Evolutionary conservation across 2,797 vertebrate genomes (phyloP).

Genomic region (Rhincodon typus): DNA sequence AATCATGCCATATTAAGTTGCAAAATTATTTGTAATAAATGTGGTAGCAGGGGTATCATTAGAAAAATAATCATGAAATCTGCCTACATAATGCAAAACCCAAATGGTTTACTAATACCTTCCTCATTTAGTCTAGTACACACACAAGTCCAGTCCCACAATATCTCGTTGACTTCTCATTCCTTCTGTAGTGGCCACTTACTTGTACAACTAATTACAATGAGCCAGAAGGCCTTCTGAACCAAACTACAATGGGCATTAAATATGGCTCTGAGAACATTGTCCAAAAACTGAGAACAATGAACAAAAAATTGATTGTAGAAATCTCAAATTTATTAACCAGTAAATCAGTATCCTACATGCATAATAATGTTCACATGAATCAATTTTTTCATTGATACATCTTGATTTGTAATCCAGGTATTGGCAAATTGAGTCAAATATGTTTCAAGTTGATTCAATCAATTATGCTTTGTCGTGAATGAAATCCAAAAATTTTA

Average conservation of each 20-base stretch:
- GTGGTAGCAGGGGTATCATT: neutral
- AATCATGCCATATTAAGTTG: neutral
- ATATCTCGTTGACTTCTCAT: too few species aligned
- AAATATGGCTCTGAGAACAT: neutral
- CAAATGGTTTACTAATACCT: neutral
- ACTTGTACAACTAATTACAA: neutral
- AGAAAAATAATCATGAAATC: conserved; percentile 2
- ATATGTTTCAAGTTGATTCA: neutral
- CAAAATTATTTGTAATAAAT: neutral
- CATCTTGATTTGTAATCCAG: neutral
- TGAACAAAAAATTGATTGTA: neutral
- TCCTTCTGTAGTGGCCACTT: neutral
- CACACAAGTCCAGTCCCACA: neutral
- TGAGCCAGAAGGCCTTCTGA: neutral
- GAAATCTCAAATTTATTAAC: neutral
- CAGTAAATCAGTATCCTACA: neutral
- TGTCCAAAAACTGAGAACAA: neutral
- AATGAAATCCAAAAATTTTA: neutral
- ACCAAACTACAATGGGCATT: neutral
- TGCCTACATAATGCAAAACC: neutral
- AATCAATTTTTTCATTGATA: neutral
- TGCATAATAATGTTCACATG: neutral
- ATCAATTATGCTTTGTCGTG: neutral
- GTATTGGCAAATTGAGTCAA: neutral
- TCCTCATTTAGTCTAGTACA: neutral